Conservation (phyloP, 2,888 invertebrate genomes). For the Polyploca ridens region DNA sequence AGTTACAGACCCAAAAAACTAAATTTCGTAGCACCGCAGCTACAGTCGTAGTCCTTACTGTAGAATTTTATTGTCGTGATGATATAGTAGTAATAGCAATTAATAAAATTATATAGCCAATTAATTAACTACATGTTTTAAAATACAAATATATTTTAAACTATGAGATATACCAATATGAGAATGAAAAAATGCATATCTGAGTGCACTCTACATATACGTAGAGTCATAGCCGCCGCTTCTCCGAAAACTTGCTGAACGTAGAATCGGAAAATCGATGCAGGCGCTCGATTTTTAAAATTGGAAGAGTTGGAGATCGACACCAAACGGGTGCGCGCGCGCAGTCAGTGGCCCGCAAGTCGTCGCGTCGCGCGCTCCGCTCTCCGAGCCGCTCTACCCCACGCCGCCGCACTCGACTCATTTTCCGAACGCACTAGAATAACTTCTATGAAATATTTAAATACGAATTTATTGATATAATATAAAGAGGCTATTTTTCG, state of each 20-base stretch:
- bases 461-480: conserved; percentile 42
- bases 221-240: conserved; percentile 19
- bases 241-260: conserved; percentile 21
- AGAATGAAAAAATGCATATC: background rate
- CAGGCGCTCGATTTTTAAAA: conserved; percentile 71
- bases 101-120: too few species aligned
- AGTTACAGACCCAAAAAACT: background rate
- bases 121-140: too few species aligned
- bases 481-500: conserved; percentile 50
- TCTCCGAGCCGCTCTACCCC: conserved; percentile 59
- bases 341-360: conserved; percentile 77
- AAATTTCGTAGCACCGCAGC: background rate
- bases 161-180: too few species aligned
- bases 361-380: conserved; percentile 76
- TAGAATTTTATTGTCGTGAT: background rate
- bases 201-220: conserved; percentile 1
- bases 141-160: background rate
- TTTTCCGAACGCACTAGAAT: conserved; percentile 63
- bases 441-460: conserved; percentile 24
- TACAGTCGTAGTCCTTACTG: background rate
- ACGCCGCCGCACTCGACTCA: conserved; percentile 56
- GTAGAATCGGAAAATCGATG: conserved; percentile 64
- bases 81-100: too few species aligned
- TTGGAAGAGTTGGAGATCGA: conserved; percentile 68
- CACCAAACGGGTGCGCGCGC: conserved; percentile 61